Conservation (phyloP, 2,888 invertebrate genomes). For the Cynaeus angustus region DNA sequence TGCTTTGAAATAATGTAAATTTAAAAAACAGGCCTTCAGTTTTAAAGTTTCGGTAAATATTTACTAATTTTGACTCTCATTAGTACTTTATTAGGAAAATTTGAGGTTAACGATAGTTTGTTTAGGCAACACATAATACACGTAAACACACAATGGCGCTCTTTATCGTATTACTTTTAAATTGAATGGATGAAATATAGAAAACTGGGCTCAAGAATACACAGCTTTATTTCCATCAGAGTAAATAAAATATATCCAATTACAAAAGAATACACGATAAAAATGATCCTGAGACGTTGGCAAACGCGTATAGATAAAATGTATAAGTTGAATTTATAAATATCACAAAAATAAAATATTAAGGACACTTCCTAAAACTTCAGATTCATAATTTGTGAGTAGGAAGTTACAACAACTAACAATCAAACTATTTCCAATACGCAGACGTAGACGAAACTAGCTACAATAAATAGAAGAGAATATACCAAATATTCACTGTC, state of each 20-base stretch:
- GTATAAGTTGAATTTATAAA: slow-evolving; percentile 22
- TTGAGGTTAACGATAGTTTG: no score
- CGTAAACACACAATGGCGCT: no score
- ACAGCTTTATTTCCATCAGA: slow-evolving; percentile 11
- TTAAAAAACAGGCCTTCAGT: no score
- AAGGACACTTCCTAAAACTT: slow-evolving; percentile 38
- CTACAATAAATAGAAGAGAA: not conserved
- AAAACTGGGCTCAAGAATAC: slow-evolving; percentile 5
- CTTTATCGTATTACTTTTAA: no score
- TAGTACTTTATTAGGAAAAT: no score
- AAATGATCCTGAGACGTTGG: slow-evolving; percentile 33
- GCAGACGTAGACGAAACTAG: not conserved
- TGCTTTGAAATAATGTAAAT: no score
- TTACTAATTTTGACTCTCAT: no score
- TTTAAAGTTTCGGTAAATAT: no score
- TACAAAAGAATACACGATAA: slow-evolving; percentile 30
- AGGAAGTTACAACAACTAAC: slow-evolving; percentile 22
- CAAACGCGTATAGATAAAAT: slow-evolving; percentile 24
- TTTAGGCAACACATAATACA: no score
- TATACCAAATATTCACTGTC: not conserved
- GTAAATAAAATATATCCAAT: slow-evolving; percentile 36
- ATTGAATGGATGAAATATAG: not conserved
- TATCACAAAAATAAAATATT: slow-evolving; percentile 39
- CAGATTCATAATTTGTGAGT: slow-evolving; percentile 14
- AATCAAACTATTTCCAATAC: not conserved